Base-by-base conservation (phyloP, 2,113 vertebrate species). In the Trichechus manatus region DNA sequence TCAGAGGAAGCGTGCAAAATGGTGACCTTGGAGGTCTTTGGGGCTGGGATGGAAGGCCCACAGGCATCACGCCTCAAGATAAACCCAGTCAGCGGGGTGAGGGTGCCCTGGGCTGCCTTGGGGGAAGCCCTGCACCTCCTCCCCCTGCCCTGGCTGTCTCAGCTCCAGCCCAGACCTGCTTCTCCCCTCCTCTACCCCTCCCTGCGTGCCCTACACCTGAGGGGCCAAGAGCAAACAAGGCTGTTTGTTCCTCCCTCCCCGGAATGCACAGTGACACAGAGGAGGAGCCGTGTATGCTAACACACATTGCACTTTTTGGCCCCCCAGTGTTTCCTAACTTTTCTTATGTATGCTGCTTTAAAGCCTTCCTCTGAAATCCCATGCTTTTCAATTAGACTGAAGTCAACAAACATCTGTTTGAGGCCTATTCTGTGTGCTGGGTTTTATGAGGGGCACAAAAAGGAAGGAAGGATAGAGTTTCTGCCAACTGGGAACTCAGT, bases 1-100 rank as follows among this genome's bases (percentile, higher is more conserved):
- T 97, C 97, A 98, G 98, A 98, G 99, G 98, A 98, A 98, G 98
- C 42, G 94, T 96, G 31, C 39, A 82, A 78, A 56, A 23, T 87
- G 80, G 82, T 89, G 39, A 88, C n/a, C 50, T 13, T 13, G 15
- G 9, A 42, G 56, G 68, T 85, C 77, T 70, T 42, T 36, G 74
- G 78, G 86, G 13, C 29, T 47, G 66, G 70, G 31, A 25, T 11
- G 25, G 11, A 59, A 36, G 22, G 4, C 25, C 39, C 47, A 31
- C 29, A 17, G 11, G 15, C 9, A 50, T 63, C 3, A 36, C 44
- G 61, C 39, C 72, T 82, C 20, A 59, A 15, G 29, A 33, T 14
- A 59, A 82, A 72, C 86, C 74, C 14, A 47, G 87, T 59, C 44
- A 23, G 3, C 25, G 29, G 64, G 50, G 64, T 11, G 5, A 68